Percentiles rank a stretch among this genome's conserved stretches.
phyloP scores from a whole-genome alignment of 2,113 vertebrate genomes.

The Asarcornis scutulata region DNA sequence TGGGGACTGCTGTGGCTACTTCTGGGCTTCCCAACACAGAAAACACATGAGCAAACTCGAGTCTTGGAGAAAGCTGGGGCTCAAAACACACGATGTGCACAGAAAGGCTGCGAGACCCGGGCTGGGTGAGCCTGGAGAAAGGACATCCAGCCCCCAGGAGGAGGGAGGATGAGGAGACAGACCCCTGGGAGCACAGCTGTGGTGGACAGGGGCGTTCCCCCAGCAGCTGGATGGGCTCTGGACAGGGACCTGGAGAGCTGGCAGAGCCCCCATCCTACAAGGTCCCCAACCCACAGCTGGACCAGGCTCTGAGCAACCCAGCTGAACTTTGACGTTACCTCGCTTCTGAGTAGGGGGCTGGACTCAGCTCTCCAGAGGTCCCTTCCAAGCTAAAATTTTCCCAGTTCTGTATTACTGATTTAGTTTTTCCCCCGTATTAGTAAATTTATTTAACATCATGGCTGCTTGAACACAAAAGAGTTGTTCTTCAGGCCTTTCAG shows the following conservation, averaged over 20 bases:
- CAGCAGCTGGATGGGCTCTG: background rate
- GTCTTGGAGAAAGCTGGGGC: background rate
- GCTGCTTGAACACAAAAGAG: background rate
- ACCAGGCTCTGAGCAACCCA: background rate
- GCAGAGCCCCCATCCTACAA: background rate
- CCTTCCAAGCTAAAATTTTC: background rate
- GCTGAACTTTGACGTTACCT: background rate
- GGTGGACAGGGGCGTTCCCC: too few species aligned
- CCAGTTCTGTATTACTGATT: background rate
- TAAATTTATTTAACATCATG: background rate
- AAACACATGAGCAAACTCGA: background rate
- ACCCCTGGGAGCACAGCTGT: background rate
- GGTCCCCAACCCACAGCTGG: background rate
- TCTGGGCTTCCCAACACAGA: background rate
- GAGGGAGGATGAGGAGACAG: background rate
- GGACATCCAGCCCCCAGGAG: background rate
- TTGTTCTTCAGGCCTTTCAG: background rate
- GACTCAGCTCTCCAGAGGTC: background rate
- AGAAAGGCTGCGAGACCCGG: background rate
- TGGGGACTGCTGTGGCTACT: background rate
- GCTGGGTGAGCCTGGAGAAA: background rate
- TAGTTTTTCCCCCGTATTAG: background rate
- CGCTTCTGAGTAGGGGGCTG: background rate
- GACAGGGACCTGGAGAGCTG: background rate
- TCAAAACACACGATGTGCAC: accelerated